Conservation (phyloP, 2,797 vertebrate species). For the Synanceia verrucosa region DNA sequence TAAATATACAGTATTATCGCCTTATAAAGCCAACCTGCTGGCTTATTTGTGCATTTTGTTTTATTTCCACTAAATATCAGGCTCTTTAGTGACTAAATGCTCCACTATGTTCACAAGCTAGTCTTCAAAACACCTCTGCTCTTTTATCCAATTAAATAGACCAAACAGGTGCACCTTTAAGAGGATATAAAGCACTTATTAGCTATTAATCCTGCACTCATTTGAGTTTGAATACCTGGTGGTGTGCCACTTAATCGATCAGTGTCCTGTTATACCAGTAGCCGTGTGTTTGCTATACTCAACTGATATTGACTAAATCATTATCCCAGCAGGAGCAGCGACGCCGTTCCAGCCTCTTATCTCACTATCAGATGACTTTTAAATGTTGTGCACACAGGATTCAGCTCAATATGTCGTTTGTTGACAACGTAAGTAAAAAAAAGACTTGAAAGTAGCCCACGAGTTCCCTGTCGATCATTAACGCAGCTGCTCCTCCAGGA, state of each 20-base stretch:
- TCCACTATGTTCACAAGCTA: background rate
- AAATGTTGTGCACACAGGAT: slow-evolving; percentile 63
- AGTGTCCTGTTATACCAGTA: slow-evolving; percentile 38
- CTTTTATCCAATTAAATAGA: background rate
- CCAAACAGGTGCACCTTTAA: slow-evolving; percentile 1
- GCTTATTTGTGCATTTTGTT: background rate
- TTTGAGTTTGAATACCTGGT: slow-evolving; percentile 15
- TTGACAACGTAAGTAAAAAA: background rate
- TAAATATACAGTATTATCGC: background rate
- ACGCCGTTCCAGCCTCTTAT: slow-evolving; percentile 42
- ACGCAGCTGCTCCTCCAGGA: background rate
- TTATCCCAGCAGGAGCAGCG: slow-evolving; percentile 32
- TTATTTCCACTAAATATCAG: background rate
- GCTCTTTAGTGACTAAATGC: background rate
- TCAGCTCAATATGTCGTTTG: slow-evolving; percentile 29
- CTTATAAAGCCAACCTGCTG: background rate
- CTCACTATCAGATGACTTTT: slow-evolving; percentile 64
- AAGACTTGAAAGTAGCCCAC: slow-evolving; percentile 7
- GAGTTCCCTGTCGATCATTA: slow-evolving; percentile 27
- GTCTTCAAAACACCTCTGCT: too few relatives aligned
- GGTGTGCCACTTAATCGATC: slow-evolving; percentile 49
- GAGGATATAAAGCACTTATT: background rate
- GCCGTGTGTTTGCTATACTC: slow-evolving; percentile 58
- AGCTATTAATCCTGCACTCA: background rate
- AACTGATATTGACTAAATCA: slow-evolving; percentile 64